Conservation (phyloP, 2,113 vertebrate species). For the Girardinichthys multiradiatus region DNA sequence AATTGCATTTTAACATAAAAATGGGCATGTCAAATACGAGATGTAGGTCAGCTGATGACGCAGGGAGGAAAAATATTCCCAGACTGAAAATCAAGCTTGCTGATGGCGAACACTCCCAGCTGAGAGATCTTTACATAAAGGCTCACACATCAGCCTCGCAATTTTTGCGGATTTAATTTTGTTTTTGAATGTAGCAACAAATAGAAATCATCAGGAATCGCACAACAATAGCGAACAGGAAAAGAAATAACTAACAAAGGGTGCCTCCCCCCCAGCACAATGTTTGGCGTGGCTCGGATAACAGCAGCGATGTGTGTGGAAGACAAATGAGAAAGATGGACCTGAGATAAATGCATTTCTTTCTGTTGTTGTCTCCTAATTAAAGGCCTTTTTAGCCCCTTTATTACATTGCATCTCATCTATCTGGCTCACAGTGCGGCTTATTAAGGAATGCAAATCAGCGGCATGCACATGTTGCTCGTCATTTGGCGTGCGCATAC, state of each 20-base stretch:
- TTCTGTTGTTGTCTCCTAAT: slow-evolving; percentile 50
- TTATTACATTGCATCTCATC: slow-evolving; percentile 39
- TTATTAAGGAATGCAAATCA: slow-evolving; percentile 64
- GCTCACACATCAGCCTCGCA: background rate
- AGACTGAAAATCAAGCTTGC: slow-evolving; percentile 48
- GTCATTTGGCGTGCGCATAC: slow-evolving; percentile 42
- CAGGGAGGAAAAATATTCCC: slow-evolving; percentile 53
- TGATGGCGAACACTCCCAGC: slow-evolving; percentile 40
- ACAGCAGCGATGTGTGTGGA: slow-evolving; percentile 30
- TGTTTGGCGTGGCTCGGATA: slow-evolving; percentile 22
- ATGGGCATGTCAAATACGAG: slow-evolving; percentile 43
- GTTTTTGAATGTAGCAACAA: slow-evolving; percentile 41
- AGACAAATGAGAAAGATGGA: slow-evolving; percentile 51
- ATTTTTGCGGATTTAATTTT: slow-evolving; percentile 8
- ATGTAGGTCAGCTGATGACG: slow-evolving; percentile 72
- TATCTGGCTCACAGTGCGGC: slow-evolving; percentile 52
- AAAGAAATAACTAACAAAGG: slow-evolving; percentile 12
- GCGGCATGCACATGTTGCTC: slow-evolving; percentile 39
- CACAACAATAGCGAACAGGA: slow-evolving; percentile 19
- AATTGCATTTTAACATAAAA: slow-evolving; percentile 55
- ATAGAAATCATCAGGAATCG: slow-evolving; percentile 20
- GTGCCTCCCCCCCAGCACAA: slow-evolving; percentile 4
- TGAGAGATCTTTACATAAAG: slow-evolving; percentile 38
- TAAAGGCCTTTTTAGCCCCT: slow-evolving; percentile 61
- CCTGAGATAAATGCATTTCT: slow-evolving; percentile 44